Base-by-base conservation (phyloP, 37 sponge, comb jelly and placozoan genomes). In the Chondrosia reniformis region DNA sequence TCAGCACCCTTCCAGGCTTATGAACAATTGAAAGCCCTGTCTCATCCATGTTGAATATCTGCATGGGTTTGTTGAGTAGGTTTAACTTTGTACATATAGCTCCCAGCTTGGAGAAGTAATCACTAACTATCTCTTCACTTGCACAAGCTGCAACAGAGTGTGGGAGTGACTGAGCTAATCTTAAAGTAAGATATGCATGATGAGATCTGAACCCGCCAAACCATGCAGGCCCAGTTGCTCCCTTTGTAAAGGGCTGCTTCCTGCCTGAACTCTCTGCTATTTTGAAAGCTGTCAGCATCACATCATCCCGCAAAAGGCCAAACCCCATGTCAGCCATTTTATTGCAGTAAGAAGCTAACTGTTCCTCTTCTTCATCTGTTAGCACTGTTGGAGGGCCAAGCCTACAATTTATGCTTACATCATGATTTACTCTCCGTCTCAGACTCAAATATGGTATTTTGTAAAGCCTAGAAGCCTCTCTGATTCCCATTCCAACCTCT, bases 171-270 rank as follows among this genome's bases (percentile, higher is more conserved):
- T 81, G 74, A 27, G 81, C 62, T 0, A 33, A 57, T 9, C 74
- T 74, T 0, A 81, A 3, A 57, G 74, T 39, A 0, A 81, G 61
- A 5, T 57, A 12, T 58, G 81, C 74, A 38, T 81, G 81, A 17
- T 69, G 81, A 13, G 64, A 28, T 25, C 40, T 1, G 55, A 86
- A 86, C 25, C 85, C 80, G 1, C 79, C 80, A 33, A 79, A 85
- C 85, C 80, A 85, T 7, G 63, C 79, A 56, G 61, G 59, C 7
- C 84, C 84, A 43, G 79, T 79, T 41, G 69, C 55, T 54, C 69
- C 56, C 15, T 57, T 52, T 42, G 10, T 75, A 57, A 80, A 80
- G 10, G 52, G 52, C 10, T 49, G 10, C 15, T 49, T 49, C 15
- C 52, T 10, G 10, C 15, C 15, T 10, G 15, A 49, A 19, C 15